Percentiles rank a stretch among this genome's conserved stretches.
Evolutionary conservation across 2,113 vertebrate species (phyloP).

Genomic region (Gambusia affinis): DNA sequence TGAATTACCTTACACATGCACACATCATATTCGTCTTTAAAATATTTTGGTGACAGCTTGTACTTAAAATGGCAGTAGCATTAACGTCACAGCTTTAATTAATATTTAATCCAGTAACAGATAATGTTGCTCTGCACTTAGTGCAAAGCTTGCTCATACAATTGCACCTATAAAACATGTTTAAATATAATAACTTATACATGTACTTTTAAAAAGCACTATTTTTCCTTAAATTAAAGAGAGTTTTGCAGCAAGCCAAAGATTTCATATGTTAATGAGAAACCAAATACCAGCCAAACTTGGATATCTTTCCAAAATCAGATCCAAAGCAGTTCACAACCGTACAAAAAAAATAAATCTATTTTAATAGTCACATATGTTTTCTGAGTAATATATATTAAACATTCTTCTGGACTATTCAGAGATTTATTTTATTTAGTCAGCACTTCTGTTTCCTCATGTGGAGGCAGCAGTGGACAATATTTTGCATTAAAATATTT

Average conservation of each 20-base stretch:
- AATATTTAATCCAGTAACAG: neutral
- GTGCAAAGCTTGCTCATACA: neutral
- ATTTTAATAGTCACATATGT: neutral
- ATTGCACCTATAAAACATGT: neutral
- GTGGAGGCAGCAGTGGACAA: neutral
- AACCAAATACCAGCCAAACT: constrained; percentile 26
- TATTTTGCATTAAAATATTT: neutral
- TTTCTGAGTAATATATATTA: neutral
- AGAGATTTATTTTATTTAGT: neutral
- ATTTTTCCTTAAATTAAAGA: constrained; percentile 1
- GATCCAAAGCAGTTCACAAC: neutral
- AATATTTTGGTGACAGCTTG: neutral
- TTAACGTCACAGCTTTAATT: neutral
- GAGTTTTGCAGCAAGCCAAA: neutral
- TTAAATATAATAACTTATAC: neutral
- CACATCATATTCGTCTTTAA: neutral
- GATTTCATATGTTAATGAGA: constrained; percentile 17
- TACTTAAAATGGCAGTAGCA: neutral
- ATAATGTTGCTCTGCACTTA: neutral
- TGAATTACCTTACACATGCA: neutral
- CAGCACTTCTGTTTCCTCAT: neutral
- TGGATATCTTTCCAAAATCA: constrained; percentile 8
- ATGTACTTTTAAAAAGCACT: neutral
- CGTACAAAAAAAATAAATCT: neutral
- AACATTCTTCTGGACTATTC: neutral